Base-by-base conservation (phyloP, 2,113 vertebrate genomes). In the Orientallactaga bullata region DNA sequence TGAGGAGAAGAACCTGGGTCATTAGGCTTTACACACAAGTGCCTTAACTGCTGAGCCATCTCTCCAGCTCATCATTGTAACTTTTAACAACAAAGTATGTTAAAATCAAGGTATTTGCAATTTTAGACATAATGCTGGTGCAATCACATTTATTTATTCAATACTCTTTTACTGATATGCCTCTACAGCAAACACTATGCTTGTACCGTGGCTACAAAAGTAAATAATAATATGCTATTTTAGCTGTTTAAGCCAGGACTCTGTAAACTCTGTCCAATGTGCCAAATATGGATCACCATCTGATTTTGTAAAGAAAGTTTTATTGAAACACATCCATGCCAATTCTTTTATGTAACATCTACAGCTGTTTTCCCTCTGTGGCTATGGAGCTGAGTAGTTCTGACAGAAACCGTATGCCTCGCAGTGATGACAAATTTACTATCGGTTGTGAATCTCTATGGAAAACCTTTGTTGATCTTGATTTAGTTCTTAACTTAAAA, bases 301-400 rank as follows among this genome's bases (percentile, higher is more conserved):
- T 78, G 11, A 55, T 23, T 76, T 81, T 85, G n/a, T 63, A 65
- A 90, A 90, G 90, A 81, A 89, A 95, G 69, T 94, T 81, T 84
- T 80, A 89, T 73, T 81, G 78, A 28, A 65, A 47, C 16, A 84
- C 18, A 77, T 21, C 47, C 77, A 47, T 35, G 16, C 24, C 47
- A 42, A 17, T 82, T 88, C 51, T 80, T 82, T 35, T 68, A 35
- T 17, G 5, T 47, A n/a, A 47, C n/a, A 5, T n/a, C 37, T 73
- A 12, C 39, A 17, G 20, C 30, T 80, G 18, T 1, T 60, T 83
- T 42, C 16, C 16, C 20, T 85, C 28, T 47, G 28, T 15, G 74
- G 20, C 30, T 35, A 32, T 6, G 51, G 42, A 79, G 35, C 11
- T 74, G 71, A 60, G 26, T 51, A 82, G 32, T 71, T 90, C n/a